Evolutionary conservation across 64 coral and sea anemone species (phyloP), one percentile per base, ranked within the genome.

Genomic region (Porites australiensis): DNA sequence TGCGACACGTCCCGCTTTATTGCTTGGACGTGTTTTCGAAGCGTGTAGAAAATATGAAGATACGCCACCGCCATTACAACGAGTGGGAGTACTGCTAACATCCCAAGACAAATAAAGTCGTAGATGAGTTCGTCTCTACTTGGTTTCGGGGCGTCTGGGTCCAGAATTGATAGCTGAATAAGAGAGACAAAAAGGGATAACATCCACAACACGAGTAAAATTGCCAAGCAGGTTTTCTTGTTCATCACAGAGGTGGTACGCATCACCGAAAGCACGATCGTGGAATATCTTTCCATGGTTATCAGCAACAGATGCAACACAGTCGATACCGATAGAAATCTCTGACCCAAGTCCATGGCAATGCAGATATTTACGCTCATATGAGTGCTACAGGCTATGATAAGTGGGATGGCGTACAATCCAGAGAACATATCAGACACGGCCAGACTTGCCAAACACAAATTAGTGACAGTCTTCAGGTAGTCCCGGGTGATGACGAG

Each of bases 251-350:
- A 91, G 11, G 51, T 81, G 8, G 88, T 54, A 20, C 60, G 60
- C 4, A 77, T 79, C 9, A 51, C 86, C 1, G 89, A 95, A 18
- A 80, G 58, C 3, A 96, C 84, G 71, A 96, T 96, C 63, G 89
- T 92, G 18, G 82, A 92, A 72, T 96, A 96, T 58, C 94, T 57
- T 52, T 96, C 94, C 37, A 92, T 50, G 2, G 94, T 96, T 22
- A 96, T 89, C 15, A 96, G 64, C 3, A 96, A 47, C 21, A 96
- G 44, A 19, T 96, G 94, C 13, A 92, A 70, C 4, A 96, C 66
- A 11, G 90, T 96, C 0, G 94, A 96, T 47, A 81, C 92, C 67
- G 94, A 85, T 54, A 96, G 85, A 55, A 96, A 96, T 58, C 94
- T 84, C 43, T 92, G 89, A 16, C 83, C 78, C 13, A 91, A 72